Conservation (phyloP, 1,140 invertebrate genomes). For the Grapholita molesta region DNA sequence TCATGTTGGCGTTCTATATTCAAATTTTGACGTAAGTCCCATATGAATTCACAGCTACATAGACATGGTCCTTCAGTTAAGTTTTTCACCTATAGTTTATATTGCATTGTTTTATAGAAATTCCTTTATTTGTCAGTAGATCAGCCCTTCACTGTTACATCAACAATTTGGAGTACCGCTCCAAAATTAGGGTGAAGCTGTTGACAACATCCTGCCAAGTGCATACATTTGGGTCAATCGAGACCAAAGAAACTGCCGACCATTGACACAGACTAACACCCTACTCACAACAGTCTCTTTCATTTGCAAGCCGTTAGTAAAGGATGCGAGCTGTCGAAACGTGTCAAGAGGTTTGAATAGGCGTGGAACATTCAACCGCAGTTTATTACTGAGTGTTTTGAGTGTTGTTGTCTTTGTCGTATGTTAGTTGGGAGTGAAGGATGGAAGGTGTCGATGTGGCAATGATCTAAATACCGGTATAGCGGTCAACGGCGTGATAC, state of each 20-base stretch:
- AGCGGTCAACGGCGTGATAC: neutral
- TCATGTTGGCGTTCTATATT: no score
- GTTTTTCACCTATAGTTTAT: no score
- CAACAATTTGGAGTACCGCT: neutral
- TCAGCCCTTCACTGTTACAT: neutral
- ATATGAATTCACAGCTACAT: no score
- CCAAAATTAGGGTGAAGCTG: conserved; percentile 41
- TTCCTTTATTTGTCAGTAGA: no score
- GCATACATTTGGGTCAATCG: conserved; percentile 54
- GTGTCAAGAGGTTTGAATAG: neutral
- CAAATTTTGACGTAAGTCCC: no score
- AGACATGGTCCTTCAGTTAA: no score
- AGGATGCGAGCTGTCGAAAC: neutral
- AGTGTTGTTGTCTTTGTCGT: neutral
- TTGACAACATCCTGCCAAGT: conserved; percentile 38
- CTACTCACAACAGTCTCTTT: neutral
- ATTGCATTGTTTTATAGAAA: no score
- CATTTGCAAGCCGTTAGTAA: neutral
- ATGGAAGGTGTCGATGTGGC: conserved; percentile 35
- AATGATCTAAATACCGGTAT: conserved; percentile 40
- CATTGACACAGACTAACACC: conserved; percentile 23
- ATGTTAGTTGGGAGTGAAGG: neutral
- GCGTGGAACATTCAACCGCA: neutral
- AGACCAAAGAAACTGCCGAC: conserved; percentile 43
- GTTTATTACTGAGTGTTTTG: neutral